phyloP scores from a whole-genome alignment of 2,888 invertebrate species.

The Diarsia brunnea region DNA sequence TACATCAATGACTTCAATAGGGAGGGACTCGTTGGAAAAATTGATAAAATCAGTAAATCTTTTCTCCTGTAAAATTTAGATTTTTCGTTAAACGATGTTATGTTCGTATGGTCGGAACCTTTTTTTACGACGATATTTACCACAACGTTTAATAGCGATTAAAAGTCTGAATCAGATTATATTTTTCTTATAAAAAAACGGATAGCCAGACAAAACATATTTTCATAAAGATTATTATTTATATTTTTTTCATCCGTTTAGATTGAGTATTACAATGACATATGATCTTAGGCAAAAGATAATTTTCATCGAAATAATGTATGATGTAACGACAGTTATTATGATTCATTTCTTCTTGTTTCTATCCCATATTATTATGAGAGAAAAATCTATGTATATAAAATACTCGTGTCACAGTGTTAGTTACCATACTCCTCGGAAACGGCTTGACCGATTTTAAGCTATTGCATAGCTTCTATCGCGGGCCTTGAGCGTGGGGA shows the following conservation, averaged over 20 bases:
- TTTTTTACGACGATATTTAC: not conserved
- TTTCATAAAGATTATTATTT: conserved; percentile 19
- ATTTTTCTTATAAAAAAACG: not conserved
- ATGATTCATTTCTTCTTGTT: conserved; percentile 41
- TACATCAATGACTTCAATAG: too few species aligned
- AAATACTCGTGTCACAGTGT: too few species aligned
- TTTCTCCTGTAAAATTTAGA: too few species aligned
- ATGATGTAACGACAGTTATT: conserved; percentile 60
- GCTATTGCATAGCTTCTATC: too few species aligned
- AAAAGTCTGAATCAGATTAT: not conserved
- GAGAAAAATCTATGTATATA: not conserved
- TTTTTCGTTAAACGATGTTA: too few species aligned
- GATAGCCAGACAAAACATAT: conserved; percentile 27
- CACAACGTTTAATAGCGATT: conserved; percentile 4
- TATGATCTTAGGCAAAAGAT: conserved; percentile 61
- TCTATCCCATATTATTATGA: conserved; percentile 2
- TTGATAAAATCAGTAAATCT: too few species aligned
- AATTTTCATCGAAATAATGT: conserved; percentile 51
- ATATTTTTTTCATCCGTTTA: conserved; percentile 25
- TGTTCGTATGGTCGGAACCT: not conserved
- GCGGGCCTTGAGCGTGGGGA: too few species aligned
- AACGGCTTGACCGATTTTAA: too few species aligned
- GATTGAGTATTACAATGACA: conserved; percentile 56
- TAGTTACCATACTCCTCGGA: too few species aligned
- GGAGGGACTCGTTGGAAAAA: too few species aligned